phyloP scores from a whole-genome alignment of 2,797 vertebrate species.

The Pygocentrus nattereri region DNA sequence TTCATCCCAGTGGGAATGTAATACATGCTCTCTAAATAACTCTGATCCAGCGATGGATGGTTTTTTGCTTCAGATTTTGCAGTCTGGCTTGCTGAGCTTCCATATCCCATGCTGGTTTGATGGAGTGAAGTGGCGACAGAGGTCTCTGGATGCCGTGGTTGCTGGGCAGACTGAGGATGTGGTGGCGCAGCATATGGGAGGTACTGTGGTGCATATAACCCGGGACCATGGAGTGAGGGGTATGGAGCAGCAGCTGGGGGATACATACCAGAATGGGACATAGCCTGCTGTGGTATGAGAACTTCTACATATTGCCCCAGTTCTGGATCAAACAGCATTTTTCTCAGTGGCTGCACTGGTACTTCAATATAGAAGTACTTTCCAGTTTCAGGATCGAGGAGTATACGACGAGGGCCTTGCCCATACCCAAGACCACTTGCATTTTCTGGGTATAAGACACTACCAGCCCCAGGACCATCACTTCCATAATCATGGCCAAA shows the following conservation, averaged over 20 bases:
- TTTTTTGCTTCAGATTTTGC: slow-evolving; percentile 78
- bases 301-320: slow-evolving; percentile 95
- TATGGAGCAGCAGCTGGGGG: slow-evolving; percentile 83
- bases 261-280: slow-evolving; percentile 83
- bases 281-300: slow-evolving; percentile 86
- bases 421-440: slow-evolving; percentile 63
- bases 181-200: slow-evolving; percentile 80
- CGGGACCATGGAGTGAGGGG: slow-evolving; percentile 77
- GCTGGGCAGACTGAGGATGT: slow-evolving; percentile 76
- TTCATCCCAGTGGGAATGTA: slow-evolving; percentile 90
- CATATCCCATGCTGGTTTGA: slow-evolving; percentile 70
- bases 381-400: slow-evolving; percentile 92
- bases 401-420: slow-evolving; percentile 82
- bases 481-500: slow-evolving; percentile 80
- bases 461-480: slow-evolving; percentile 68
- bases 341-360: slow-evolving; percentile 87
- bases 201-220: slow-evolving; percentile 83
- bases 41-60: slow-evolving; percentile 82
- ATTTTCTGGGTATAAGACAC: slow-evolving; percentile 77
- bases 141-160: slow-evolving; percentile 76
- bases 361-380: slow-evolving; percentile 94
- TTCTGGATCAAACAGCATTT: slow-evolving; percentile 93
- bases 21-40: slow-evolving; percentile 90
- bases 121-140: slow-evolving; percentile 71
- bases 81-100: slow-evolving; percentile 74